A percentile compares a stretch with the other conserved stretches of the same genome.
Conservation (phyloP, 2,113 vertebrate species). For the Bungarus multicinctus region DNA sequence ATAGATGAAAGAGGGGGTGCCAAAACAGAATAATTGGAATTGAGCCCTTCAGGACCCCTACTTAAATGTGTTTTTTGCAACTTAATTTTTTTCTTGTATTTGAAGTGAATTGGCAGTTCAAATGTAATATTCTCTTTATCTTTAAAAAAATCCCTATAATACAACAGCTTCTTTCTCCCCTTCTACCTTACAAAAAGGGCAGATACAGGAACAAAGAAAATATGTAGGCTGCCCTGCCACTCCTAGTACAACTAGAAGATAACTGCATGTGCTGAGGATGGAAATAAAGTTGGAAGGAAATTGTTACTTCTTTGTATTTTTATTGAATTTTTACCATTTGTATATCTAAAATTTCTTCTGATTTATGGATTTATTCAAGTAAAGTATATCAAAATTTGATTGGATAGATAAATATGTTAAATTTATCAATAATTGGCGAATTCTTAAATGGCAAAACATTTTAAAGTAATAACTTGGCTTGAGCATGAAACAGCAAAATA, state of each 20-base stretch:
- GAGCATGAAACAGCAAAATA: not conserved
- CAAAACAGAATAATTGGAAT: not conserved
- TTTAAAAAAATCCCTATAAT: not conserved
- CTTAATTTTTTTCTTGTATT: not conserved
- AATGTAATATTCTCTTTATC: not conserved
- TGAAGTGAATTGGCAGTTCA: too few species aligned
- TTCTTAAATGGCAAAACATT: not conserved
- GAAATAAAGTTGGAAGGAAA: not conserved
- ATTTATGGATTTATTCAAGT: not conserved
- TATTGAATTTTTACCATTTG: not conserved
- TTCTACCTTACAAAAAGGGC: not conserved
- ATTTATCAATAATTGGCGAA: constrained; percentile 16
- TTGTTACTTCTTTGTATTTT: not conserved
- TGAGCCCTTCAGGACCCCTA: not conserved
- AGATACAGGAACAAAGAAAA: not conserved
- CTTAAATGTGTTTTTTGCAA: too few species aligned
- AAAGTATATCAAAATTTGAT: not conserved
- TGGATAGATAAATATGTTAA: not conserved
- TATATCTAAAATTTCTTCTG: not conserved
- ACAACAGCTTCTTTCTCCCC: not conserved
- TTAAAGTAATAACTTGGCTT: not conserved
- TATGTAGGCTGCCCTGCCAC: not conserved
- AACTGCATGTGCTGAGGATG: not conserved
- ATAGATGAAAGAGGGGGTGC: not conserved
- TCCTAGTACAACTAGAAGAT: not conserved